Evolutionary conservation across 2,113 vertebrate species (phyloP).

Genomic region (Leptosomus discolor): DNA sequence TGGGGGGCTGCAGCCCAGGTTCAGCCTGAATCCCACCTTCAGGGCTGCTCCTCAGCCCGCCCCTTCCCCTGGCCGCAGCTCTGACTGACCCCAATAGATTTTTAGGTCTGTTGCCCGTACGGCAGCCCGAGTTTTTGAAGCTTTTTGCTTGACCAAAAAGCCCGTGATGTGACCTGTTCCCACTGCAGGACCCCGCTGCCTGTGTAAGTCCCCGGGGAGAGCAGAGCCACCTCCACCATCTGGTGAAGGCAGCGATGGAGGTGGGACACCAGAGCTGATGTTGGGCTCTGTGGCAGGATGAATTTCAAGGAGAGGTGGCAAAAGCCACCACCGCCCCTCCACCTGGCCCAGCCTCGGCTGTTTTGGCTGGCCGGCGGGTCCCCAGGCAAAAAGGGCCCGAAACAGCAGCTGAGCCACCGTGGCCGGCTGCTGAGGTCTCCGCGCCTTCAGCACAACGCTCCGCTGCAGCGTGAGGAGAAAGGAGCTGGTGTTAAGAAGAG

Average conservation of each 20-base stretch:
- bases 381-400: background rate
- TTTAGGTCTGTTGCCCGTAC: fast-evolving
- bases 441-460: too few species aligned
- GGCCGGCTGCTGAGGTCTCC: fast-evolving
- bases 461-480: fast-evolving
- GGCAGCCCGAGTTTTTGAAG: background rate
- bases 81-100: too few species aligned
- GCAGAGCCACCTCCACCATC: background rate
- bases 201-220: background rate
- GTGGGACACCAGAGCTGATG: background rate
- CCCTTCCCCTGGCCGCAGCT: background rate
- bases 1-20: background rate
- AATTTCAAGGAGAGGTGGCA: background rate
- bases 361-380: background rate
- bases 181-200: background rate
- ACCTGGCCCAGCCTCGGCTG: fast-evolving
- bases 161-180: fast-evolving
- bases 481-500: background rate
- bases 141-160: background rate
- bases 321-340: background rate
- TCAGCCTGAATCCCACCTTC: background rate
- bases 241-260: background rate
- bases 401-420: fast-evolving
- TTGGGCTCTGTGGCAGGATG: background rate
- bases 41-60: background rate